Evolutionary conservation across 2,888 invertebrate species (phyloP), one percentile per base, ranked within the genome.

Genomic region (Eristalis arbustorum): DNA sequence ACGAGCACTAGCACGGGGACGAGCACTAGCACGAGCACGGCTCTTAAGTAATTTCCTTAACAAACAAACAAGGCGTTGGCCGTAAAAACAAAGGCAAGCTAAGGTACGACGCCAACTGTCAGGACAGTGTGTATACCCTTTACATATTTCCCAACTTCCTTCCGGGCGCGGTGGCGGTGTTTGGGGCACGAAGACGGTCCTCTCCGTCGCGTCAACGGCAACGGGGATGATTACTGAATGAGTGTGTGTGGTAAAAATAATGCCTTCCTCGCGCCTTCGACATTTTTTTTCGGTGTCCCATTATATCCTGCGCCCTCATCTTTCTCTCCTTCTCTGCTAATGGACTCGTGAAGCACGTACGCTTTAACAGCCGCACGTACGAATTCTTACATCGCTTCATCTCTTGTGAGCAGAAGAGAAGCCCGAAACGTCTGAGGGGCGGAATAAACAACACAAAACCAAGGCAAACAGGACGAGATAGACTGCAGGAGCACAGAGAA

Each of bases 301-400:
- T 71, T 64, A 68, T 80, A 68, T 80, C 42, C 42, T 40, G 37
- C 8, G 10, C 40, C 22, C 23, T 13, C 13, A 25, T 57, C 13
- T 11, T 23, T 23, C 57, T 18, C 25, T n/a, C 14, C 2, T 28
- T 42, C 76, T 49, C 28, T 23, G 42, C 63, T 83, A 59, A 83
- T 77, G 57, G 72, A 63, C 82, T 62, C 77, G 77, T 63, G 77
- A 77, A 77, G 72, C 82, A 83, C 82, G 82, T 83, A 76, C 66
- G 66, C 72, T 67, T 77, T 62, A 77, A 83, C 77, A 72, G 63
- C 34, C 40, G 72, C 77, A 77, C 63, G 77, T 77, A 82, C 72
- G 42, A 73, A 77, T 73, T 67, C 56, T 82, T 72, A 76, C 76
- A 75, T 63, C 23, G 56, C 68, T 82, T 63, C 49, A 77, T 83